Base-by-base conservation (phyloP, 2,888 invertebrate species). In the Mythimna pallens region DNA sequence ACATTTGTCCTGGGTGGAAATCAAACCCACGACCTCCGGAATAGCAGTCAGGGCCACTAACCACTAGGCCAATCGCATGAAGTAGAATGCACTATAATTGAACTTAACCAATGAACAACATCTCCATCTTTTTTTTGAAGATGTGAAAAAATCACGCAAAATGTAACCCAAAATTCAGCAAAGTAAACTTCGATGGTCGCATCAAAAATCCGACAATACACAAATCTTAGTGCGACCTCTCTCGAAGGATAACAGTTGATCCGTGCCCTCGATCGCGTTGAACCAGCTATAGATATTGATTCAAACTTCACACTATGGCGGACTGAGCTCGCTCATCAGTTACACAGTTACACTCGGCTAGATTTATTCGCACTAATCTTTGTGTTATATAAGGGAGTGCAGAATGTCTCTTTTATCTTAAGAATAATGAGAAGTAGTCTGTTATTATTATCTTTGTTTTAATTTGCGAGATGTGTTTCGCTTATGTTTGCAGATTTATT, bases 331-430 rank as follows among this genome's bases (percentile, higher is more conserved):
- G 47, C 47, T 47, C 47, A 47, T 20, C 47, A 47, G 17, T 47
- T 47, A 47, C 17, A 47, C 73, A 71, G 58, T 82, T 65, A 25
- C 54, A 17, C 34, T 64, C 63, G 77, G 68, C 81, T 59, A 61
- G 81, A 83, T 82, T 81, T 83, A 81, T 83, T 69, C 12, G 0
- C 55, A 70, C 84, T 83, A 76, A 82, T 83, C 77, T 80, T 58
- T 8, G 30, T 73, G 54, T 65, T 73, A 62, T 64, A 61, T 67
- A 40, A 65, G 55, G 43, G 66, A n/a, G 43, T 62, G 62, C 50
- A 52, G 6, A 74, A 80, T 36, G 66, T 80, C 52, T 65, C 66
- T 57, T 66, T 65, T 80, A 43, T 74, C 62, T 36, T 2, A 40
- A 80, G 66, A 77, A 47, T 63, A 52, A 80, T 74, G 43, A 59